These are phyloP conservation scores for Papilio glaucus DNA, from an alignment of 1,140 invertebrate species.

Conservation along the genomic window DNA sequence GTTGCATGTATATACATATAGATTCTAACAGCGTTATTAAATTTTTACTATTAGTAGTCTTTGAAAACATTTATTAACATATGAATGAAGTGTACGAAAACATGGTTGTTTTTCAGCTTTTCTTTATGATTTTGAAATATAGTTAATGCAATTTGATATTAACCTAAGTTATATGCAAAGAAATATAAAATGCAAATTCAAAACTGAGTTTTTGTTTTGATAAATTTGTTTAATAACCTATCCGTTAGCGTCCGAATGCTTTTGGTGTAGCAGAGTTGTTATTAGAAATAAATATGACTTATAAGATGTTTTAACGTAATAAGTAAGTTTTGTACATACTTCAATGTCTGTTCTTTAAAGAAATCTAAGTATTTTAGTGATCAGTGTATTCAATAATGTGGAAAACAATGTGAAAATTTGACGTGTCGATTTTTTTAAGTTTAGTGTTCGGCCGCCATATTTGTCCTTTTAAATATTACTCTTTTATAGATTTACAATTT, in stretches of 20 bases:
- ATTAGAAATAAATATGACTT: constrained; percentile 72
- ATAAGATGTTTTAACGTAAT: constrained; percentile 67
- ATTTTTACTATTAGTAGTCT: constrained; percentile 18
- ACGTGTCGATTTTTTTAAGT: constrained; percentile 77
- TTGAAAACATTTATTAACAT: constrained; percentile 49
- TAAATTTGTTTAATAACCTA: constrained; percentile 75
- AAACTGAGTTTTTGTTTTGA: constrained; percentile 57
- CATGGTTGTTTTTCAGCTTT: constrained; percentile 83
- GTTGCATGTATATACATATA: not conserved
- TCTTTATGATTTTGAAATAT: constrained; percentile 60
- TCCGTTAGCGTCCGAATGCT: constrained; percentile 70
- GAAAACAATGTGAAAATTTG: constrained; percentile 68
- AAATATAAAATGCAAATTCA: constrained; percentile 47
- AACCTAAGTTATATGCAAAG: constrained; percentile 52
- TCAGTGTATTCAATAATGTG: constrained; percentile 44
- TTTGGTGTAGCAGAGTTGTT: constrained; percentile 66
- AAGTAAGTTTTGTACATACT: constrained; percentile 65
- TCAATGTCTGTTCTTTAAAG: constrained; percentile 47
- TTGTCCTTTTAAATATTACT: constrained; percentile 76
- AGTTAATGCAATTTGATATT: constrained; percentile 55
- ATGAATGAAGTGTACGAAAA: constrained; percentile 76
- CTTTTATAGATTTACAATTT: constrained; percentile 40
- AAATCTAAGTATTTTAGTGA: constrained; percentile 37
- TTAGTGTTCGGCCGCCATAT: constrained; percentile 78
- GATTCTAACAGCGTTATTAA: not conserved